These are phyloP conservation scores for Ricordea florida DNA, from an alignment of 92 coral and sea anemone genomes.

Conservation along the genomic window DNA sequence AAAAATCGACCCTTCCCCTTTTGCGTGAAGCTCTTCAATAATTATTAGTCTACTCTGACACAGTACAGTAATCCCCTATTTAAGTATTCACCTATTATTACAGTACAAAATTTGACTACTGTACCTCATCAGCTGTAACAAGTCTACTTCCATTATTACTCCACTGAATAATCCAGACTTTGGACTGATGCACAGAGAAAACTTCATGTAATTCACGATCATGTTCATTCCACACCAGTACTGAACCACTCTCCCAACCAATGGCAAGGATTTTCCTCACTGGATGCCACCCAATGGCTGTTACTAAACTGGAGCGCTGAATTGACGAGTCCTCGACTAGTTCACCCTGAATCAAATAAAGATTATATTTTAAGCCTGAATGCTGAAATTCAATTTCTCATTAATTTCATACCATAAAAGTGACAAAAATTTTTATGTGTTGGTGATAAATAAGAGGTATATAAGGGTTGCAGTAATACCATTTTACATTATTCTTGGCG, in stretches of 20 bases:
- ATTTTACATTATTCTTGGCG: too few relatives aligned
- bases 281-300: conserved; percentile 93
- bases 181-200: conserved; percentile 71
- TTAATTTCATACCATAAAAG: too few relatives aligned
- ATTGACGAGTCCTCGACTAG: conserved; percentile 93
- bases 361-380: neutral
- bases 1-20: too few relatives aligned
- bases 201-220: conserved; percentile 91
- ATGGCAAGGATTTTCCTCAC: conserved; percentile 92
- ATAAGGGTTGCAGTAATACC: too few relatives aligned
- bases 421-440: too few relatives aligned
- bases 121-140: conserved; percentile 89
- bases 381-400: neutral
- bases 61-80: too few relatives aligned
- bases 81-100: too few relatives aligned
- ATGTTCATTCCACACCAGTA: conserved; percentile 95
- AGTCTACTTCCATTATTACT: conserved; percentile 83
- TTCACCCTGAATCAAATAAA: conserved; percentile 76
- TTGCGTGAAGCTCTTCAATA: too few relatives aligned
- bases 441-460: too few relatives aligned
- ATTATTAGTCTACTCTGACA: too few relatives aligned
- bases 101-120: neutral
- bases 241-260: conserved; percentile 96
- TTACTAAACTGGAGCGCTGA: conserved; percentile 84
- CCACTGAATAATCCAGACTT: conserved; percentile 72